Base-by-base conservation (phyloP, 2,113 vertebrate genomes). In the Crotalus helleri region DNA sequence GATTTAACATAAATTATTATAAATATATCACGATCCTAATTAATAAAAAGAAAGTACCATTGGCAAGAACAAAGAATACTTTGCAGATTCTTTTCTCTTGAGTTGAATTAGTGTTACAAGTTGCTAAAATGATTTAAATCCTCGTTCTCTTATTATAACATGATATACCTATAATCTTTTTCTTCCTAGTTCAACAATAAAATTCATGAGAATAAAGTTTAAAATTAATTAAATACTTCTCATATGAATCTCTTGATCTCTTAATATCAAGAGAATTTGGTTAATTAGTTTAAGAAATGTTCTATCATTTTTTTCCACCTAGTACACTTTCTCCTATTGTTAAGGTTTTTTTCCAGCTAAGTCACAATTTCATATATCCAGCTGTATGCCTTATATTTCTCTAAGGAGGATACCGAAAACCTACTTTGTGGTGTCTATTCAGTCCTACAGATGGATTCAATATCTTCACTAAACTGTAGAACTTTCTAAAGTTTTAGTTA, bases 181-280 rank as follows among this genome's bases (percentile, higher is more conserved):
- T 39, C 55, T 55, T 89, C 29, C 55, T 85, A 26, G 21, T 46
- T 53, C 21, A 59, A 53, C 64, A 85, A 90, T 88, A n/a, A 92
- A 58, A 85, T 23, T 24, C 69, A 29, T 90, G 69, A 93, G 44
- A 93, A 39, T 85, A 26, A 49, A 59, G 88, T 90, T 92, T 93
- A 59, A 92, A 93, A 85, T 85, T 59, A 85, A 93, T 90, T 93
- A 90, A 93, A 90, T 85, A 29, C 39, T 93, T 90, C 69, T 55
- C 12, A 26, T 90, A 19, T 85, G 88, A 90, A 59, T 59, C 55
- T 59, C 54, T 59, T 90, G 69, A 44, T 69, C 29, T 92, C 33
- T 10, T 59, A 55, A 93, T 59, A 93, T 13, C n/a, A 39, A 90
- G 54, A 58, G 7, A 90, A 12, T 59, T 59, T 46, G 33, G 69